Percentiles rank a stretch among this genome's conserved stretches.
Conservation (phyloP, 2,113 vertebrate species). For the Orientallactaga bullata region DNA sequence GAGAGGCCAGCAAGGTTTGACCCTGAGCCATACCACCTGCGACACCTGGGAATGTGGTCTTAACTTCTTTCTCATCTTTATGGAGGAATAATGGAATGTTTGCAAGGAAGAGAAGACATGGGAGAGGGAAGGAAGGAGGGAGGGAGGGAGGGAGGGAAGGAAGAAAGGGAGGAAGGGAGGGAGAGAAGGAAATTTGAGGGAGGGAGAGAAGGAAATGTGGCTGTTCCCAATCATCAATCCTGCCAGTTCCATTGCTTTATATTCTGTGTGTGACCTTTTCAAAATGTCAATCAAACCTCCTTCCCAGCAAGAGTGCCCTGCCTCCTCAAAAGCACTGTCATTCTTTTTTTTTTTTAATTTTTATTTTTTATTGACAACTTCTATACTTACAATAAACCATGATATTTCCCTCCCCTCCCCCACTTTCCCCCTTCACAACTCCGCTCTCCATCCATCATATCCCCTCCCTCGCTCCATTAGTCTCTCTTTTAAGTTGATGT, state of each 20-base stretch:
- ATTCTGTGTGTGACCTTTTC: slow-evolving; percentile 39
- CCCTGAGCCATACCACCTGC: not conserved
- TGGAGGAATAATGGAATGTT: not conserved
- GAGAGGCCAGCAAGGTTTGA: not conserved
- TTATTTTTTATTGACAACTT: too few species aligned
- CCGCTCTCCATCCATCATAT: too few species aligned
- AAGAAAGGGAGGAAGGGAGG: not conserved
- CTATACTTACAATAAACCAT: too few species aligned
- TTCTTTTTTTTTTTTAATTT: too few species aligned
- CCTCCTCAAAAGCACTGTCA: slow-evolving; percentile 28
- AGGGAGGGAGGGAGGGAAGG: not conserved
- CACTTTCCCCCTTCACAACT: too few species aligned
- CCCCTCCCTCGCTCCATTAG: too few species aligned
- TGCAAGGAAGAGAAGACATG: not conserved
- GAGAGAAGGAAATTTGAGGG: too few species aligned
- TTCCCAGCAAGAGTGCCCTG: slow-evolving; percentile 53
- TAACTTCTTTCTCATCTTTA: not conserved
- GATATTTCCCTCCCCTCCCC: too few species aligned
- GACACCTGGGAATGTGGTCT: not conserved
- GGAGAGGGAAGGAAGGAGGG: not conserved
- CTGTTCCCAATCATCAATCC: not conserved
- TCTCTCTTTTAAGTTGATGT: too few species aligned
- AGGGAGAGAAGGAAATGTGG: not conserved
- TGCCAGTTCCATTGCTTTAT: not conserved
- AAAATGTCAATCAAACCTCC: slow-evolving; percentile 40